Evolutionary conservation across 2,113 vertebrate genomes (phyloP), one percentile per base, ranked within the genome.

Genomic region (Mesitornis unicolor): DNA sequence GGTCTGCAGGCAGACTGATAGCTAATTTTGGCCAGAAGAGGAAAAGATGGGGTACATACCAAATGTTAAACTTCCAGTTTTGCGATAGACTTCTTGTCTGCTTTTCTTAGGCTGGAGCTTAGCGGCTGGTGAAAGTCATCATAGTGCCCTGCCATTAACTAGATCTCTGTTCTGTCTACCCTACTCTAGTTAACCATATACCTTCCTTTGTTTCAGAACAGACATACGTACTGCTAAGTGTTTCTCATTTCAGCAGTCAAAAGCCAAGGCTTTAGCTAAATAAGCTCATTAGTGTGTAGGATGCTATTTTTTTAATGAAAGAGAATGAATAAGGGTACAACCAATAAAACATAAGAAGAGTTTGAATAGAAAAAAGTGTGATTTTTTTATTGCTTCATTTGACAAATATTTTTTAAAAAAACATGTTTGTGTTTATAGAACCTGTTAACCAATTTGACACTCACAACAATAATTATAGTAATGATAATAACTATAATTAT

Each of bases 401-500:
- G 20, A 65, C 51, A 87, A 94, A 71, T 87, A 63, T 75, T 75
- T 40, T 48, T 3, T 2, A 2, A 40, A 85, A 84, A 89, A 48
- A 4, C 6, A 21, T 51, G 65, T 93, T 87, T 85, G 19, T 90
- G 40, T 93, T 93, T 94, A 82, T 45, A 69, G 74, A 93, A 93
- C 51, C 65, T 90, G 61, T 90, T 95, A 95, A 93, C 65, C 45
- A 95, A 38, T 84, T 48, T 94, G 87, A 92, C 2, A 24, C 31
- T 81, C 53, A 33, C 51, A 91, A 70, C 14, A 91, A 65, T 89
- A 92, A 89, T 91, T 90, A 83, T 18, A 93, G 48, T 54, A 91
- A 90, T 51, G 85, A 64, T 94, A 96, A 95, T 87, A 94, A 78
- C 75, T 91, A 33, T 94, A 90, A 85, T 95, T 40, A 89, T 81